These are phyloP conservation scores for Drosophila mojavensis DNA, from an alignment of 1,140 invertebrate genomes.

Conservation along the genomic window DNA sequence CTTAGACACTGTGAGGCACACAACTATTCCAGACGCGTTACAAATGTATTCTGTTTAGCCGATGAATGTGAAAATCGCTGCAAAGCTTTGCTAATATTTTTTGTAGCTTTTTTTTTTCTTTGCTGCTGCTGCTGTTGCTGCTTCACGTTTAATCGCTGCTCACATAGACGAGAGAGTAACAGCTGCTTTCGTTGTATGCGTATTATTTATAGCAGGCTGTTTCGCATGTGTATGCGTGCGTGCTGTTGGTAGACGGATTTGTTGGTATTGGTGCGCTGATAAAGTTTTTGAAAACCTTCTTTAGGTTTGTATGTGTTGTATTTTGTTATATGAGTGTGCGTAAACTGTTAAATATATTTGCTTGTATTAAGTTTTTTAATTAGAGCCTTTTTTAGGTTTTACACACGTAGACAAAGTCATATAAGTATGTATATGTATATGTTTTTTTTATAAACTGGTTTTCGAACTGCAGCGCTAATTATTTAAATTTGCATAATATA, in stretches of 20 bases:
- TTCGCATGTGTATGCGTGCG: background rate
- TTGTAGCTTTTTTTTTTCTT: conserved; percentile 24
- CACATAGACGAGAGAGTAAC: conserved; percentile 37
- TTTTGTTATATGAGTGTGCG: conserved; percentile 34
- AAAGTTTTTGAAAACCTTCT: conserved; percentile 46
- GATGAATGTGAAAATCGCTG: conserved; percentile 61
- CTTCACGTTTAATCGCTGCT: conserved; percentile 58
- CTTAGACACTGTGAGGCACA: conserved; percentile 36
- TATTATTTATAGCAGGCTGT: conserved; percentile 62
- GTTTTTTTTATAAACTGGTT: conserved; percentile 49
- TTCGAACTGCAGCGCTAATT: conserved; percentile 60
- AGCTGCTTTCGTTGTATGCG: conserved; percentile 44
- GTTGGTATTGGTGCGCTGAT: conserved; percentile 31
- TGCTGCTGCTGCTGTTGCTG: conserved; percentile 21
- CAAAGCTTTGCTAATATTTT: conserved; percentile 64
- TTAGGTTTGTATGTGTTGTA: conserved; percentile 18
- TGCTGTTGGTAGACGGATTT: conserved; percentile 9
- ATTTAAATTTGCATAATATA: conserved; percentile 56
- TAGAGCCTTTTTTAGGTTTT: conserved; percentile 30
- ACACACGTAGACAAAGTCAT: conserved; percentile 6
- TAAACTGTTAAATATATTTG: conserved; percentile 45
- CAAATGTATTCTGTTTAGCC: conserved; percentile 59
- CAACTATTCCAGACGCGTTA: conserved; percentile 70
- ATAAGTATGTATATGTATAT: background rate
- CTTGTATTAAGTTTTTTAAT: conserved; percentile 35